Evolutionary conservation across 2,888 invertebrate species (phyloP), one percentile per base, ranked within the genome.

Genomic region (Glyphotaelius pellucidus): DNA sequence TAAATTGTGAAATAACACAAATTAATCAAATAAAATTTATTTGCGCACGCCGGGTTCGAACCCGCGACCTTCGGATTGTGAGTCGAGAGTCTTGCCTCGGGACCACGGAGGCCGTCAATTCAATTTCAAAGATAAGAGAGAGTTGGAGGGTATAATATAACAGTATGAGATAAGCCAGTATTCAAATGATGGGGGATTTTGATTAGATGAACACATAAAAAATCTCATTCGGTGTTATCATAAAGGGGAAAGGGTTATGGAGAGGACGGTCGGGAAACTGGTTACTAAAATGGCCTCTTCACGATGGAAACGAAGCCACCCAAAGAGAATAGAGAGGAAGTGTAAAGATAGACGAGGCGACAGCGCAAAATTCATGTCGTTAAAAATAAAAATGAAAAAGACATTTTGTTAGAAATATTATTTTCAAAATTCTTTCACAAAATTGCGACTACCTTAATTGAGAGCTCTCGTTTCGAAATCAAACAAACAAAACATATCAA

Each of bases 281-380:
- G 42, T 86, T 86, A 86, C 12, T 9, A 42, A 47, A 86, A 86
- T 86, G 86, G 86, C 86, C 84, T 38, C n/a, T 47, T 42, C 38
- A n/a, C 4, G 5, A 31, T 30, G 86, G 42, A 42, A 30, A 42
- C 30, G 19, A 52, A 86, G 52, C 86, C 86, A 47, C 86, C 86
- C 38, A 86, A 30, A 42, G 42, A 38, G 15, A 86, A 86, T 42
- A 52, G 86, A 86, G 52, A 86, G 86, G 86, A 86, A 86, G 86
- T 42, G 42, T 31, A 47, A 30, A 86, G 86, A 86, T 86, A 42
- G 30, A 86, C 47, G 86, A 52, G 35, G 86, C n/a, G 86, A 31
- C 31, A 86, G 86, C 47, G 86, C 42, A 86, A 86, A 30, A 86
- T 86, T 86, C 52, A 31, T 67, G 25, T 67, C 67, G 67, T 25